A percentile compares a stretch with the other conserved stretches of the same genome.
phyloP scores from a whole-genome alignment of 2,888 invertebrate species.

The Luperina testacea region DNA sequence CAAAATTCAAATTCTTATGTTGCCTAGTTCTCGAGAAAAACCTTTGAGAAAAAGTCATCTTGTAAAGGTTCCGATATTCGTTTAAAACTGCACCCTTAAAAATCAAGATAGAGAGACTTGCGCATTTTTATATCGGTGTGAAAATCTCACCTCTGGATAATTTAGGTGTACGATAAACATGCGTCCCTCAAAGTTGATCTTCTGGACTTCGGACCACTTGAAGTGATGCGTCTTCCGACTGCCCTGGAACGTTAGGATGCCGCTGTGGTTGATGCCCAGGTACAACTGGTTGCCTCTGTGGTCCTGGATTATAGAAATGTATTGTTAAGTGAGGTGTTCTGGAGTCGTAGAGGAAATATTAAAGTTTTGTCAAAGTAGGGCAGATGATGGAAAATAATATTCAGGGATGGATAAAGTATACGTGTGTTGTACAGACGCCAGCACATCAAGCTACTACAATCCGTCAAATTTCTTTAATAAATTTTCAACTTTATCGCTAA shows the following conservation, averaged over 20 bases:
- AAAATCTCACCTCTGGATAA: slow-evolving; percentile 94
- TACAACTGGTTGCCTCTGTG: slow-evolving; percentile 97
- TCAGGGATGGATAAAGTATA: neutral
- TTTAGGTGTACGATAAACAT: slow-evolving; percentile 99
- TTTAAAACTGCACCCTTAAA: neutral
- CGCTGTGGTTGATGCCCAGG: slow-evolving; percentile 98
- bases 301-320: slow-evolving; percentile 91
- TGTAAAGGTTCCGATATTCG: neutral
- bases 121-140: too few relatives aligned
- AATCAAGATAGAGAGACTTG: neutral
- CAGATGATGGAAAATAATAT: neutral
- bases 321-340: neutral
- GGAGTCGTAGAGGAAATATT: neutral
- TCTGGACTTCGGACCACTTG: slow-evolving; percentile 98
- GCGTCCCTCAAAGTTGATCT: slow-evolving; percentile 99
- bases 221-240: slow-evolving; percentile 98
- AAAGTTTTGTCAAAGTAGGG: neutral
- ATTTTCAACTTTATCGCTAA: too few relatives aligned
- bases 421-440: too few relatives aligned
- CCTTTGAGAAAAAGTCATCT: neutral
- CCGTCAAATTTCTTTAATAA: too few relatives aligned
- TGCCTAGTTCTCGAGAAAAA: neutral
- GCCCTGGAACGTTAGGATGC: slow-evolving; percentile 98
- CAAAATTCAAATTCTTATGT: neutral
- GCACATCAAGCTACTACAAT: too few relatives aligned